Percentiles rank a stretch among this genome's conserved stretches.
phyloP scores from a whole-genome alignment of 2,113 vertebrate species.

The Vombatus ursinus region DNA sequence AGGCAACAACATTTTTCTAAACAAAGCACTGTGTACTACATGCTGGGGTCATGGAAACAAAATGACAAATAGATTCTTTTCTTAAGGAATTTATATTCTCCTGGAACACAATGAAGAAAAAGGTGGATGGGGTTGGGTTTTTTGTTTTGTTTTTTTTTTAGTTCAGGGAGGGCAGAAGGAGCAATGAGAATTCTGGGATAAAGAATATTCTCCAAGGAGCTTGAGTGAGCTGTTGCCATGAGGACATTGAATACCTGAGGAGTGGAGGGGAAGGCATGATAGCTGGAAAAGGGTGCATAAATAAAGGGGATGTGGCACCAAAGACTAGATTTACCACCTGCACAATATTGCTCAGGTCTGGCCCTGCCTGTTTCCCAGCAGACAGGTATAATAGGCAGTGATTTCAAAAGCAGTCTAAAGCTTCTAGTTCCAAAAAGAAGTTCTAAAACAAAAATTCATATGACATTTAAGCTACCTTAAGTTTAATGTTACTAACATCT shows the following conservation, averaged over 20 bases:
- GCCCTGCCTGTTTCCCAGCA: background rate
- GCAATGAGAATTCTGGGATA: background rate
- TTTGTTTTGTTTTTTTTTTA: background rate
- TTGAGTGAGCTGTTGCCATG: background rate
- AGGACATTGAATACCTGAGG: background rate
- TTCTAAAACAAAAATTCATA: constrained; percentile 29
- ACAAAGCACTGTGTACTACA: too few relatives aligned
- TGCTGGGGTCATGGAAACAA: too few relatives aligned
- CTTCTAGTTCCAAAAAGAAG: background rate
- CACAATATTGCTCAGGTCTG: background rate
- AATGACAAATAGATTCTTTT: too few relatives aligned
- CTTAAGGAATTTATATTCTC: background rate
- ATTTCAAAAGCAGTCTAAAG: background rate
- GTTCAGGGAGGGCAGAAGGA: background rate
- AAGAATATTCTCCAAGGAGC: background rate
- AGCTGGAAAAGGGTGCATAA: background rate
- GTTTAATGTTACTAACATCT: background rate
- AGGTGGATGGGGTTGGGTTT: background rate
- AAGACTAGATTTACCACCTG: background rate
- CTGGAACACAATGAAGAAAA: background rate
- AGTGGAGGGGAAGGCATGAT: background rate
- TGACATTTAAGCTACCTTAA: background rate
- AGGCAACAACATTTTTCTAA: too few relatives aligned
- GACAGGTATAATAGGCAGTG: background rate
- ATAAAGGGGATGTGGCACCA: background rate